Conservation (phyloP, 2,797 vertebrate species). For the Darevskia mixta region DNA sequence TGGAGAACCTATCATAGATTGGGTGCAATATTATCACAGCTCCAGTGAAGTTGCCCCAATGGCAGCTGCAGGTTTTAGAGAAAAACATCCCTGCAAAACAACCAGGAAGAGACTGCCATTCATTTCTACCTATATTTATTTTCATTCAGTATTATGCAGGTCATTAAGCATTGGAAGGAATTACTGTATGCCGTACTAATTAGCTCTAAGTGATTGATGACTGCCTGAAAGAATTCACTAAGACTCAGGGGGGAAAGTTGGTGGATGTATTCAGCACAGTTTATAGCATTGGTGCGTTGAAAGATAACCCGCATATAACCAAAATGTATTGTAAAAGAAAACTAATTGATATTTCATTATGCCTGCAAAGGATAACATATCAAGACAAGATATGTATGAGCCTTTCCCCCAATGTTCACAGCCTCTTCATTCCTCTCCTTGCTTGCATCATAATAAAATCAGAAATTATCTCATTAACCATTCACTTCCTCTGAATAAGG, state of each 20-base stretch:
- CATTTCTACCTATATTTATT: slow-evolving; percentile 1
- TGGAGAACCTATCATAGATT: not conserved
- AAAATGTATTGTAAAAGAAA: not conserved
- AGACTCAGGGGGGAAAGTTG: not conserved
- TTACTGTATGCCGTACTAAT: slow-evolving; percentile 10
- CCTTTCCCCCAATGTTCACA: not conserved
- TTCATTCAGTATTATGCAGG: slow-evolving; percentile 2
- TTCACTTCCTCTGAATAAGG: not conserved
- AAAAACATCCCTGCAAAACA: not conserved
- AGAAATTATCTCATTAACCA: not conserved
- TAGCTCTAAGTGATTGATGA: not conserved
- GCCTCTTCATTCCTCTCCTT: not conserved
- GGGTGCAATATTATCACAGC: not conserved
- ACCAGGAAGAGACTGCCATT: not conserved
- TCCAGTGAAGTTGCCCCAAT: not conserved
- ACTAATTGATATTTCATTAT: not conserved
- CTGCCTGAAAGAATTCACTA: not conserved
- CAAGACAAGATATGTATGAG: not conserved
- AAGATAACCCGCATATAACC: not conserved
- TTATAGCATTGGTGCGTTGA: not conserved
- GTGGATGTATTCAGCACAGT: not conserved
- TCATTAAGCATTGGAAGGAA: slow-evolving; percentile 6
- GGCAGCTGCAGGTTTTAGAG: not conserved
- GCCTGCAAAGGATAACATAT: not conserved
- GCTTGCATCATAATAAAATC: not conserved